A percentile compares a stretch with the other conserved stretches of the same genome.
Evolutionary conservation across 2,113 vertebrate genomes (phyloP).

Genomic region (Pogonocichla stellata): DNA sequence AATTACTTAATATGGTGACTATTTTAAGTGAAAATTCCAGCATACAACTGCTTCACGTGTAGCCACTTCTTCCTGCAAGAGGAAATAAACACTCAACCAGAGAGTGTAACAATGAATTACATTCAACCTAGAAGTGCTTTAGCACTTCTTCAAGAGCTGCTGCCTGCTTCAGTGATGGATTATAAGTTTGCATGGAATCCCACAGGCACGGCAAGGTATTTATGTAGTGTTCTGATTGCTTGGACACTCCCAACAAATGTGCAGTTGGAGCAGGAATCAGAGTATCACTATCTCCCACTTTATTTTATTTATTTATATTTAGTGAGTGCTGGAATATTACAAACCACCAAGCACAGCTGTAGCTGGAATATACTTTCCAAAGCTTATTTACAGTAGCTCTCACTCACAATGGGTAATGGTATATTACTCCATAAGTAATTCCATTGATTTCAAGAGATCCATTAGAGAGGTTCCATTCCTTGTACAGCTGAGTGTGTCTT

Average conservation of each 20-base stretch:
- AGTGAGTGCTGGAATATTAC: neutral
- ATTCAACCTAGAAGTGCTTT: constrained; percentile 32
- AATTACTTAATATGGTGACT: constrained; percentile 26
- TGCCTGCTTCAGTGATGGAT: constrained; percentile 54
- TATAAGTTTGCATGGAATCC: constrained; percentile 30
- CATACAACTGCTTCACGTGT: neutral
- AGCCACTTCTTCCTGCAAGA: neutral
- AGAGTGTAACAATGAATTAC: constrained; percentile 41
- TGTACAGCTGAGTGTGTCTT: neutral
- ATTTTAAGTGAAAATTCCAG: constrained; percentile 25
- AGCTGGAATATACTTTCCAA: neutral
- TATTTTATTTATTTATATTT: constrained; percentile 52
- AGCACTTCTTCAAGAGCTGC: neutral
- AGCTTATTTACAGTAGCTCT: constrained; percentile 34
- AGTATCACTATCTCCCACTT: neutral
- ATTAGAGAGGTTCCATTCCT: neutral
- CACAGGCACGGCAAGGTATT: constrained; percentile 46
- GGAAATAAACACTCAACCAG: neutral
- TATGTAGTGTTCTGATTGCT: constrained; percentile 56
- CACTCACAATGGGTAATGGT: neutral
- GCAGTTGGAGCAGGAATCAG: constrained; percentile 5
- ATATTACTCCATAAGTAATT: neutral
- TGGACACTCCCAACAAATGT: constrained; percentile 43
- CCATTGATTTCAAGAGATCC: constrained; percentile 18
- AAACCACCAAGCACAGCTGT: neutral